Percentiles rank a stretch among this genome's conserved stretches.
Evolutionary conservation across 53 echinoderm and acorn worm species (phyloP).

Genomic region (Astropecten irregularis): DNA sequence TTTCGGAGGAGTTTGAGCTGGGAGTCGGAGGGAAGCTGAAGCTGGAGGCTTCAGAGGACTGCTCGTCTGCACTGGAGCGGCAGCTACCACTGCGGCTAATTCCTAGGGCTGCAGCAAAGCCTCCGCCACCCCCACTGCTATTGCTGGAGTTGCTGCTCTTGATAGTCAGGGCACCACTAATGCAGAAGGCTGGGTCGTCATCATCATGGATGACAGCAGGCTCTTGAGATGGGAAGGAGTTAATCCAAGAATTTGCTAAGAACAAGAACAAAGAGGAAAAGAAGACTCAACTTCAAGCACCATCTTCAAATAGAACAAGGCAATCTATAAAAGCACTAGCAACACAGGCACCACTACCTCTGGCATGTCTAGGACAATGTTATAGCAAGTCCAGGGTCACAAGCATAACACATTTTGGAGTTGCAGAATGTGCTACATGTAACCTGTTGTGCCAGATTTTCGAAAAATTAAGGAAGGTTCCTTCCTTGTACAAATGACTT

Average conservation of each 20-base stretch:
- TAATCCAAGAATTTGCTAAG: slow-evolving; percentile 30
- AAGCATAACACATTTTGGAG: too few species aligned
- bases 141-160: slow-evolving; percentile 79
- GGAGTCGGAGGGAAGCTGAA: slow-evolving; percentile 48
- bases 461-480: too few species aligned
- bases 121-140: slow-evolving; percentile 73
- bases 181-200: slow-evolving; percentile 78
- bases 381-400: too few species aligned
- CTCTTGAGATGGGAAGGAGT: background rate
- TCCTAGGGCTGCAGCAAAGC: slow-evolving; percentile 73
- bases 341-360: background rate
- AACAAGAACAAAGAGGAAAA: background rate
- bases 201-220: slow-evolving; percentile 19
- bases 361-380: background rate
- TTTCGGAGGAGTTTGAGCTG: slow-evolving; percentile 47
- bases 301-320: too few species aligned
- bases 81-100: slow-evolving; percentile 74
- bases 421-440: too few species aligned
- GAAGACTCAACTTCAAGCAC: background rate
- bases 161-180: slow-evolving; percentile 83
- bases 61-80: slow-evolving; percentile 67
- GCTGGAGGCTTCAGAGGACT: slow-evolving; percentile 55
- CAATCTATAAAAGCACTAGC: background rate
- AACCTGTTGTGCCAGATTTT: too few species aligned
- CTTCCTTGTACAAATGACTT: too few species aligned